Base-by-base conservation (phyloP, 2,888 invertebrate species). In the Cerceris ruficornis region DNA sequence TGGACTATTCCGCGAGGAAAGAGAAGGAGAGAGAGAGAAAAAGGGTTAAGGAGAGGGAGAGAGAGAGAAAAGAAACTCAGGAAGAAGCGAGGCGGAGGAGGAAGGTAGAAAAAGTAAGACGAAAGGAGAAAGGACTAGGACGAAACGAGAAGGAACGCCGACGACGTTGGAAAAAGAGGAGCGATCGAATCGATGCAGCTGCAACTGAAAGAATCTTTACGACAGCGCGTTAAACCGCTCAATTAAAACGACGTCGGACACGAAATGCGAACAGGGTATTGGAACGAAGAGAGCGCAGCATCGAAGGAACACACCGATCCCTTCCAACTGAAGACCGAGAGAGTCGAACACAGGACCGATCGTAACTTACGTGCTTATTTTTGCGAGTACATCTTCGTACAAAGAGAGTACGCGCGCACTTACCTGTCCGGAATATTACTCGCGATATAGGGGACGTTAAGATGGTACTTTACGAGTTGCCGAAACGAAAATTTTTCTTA, bases 141-240 rank as follows among this genome's bases (percentile, higher is more conserved):
- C 4, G 28, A 28, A 28, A 28, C 28, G 28, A 28, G 28, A 28
- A 2, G 28, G 28, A 28, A 28, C 28, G 28, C 4, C 28, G 28
- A 46, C 9, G 42, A 15, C 15, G 42, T 11, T 1, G 66, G 39
- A 55, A 46, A 49, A 52, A 41, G 67, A 68, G 49, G 54, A 67
- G 64, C 50, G 58, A 71, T 75, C 61, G 72, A 59, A 66, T 80
- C 59, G 74, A 62, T 57, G 82, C 85, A 84, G 82, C 80, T 80
- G 82, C 82, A 59, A 70, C 73, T 57, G 64, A 70, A 62, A 70
- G 83, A 85, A 79, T 85, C 72, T 85, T 85, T 85, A 85, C 62
- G 85, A 85, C 75, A 58, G n/a, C 66, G 80, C 78, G 77, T 83
- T 83, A 78, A 85, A 85, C 75, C 83, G 70, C 83, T 85, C 83